Evolutionary conservation across 2,888 invertebrate genomes (phyloP).

Genomic region (Thysanoteuthis rhombus): DNA sequence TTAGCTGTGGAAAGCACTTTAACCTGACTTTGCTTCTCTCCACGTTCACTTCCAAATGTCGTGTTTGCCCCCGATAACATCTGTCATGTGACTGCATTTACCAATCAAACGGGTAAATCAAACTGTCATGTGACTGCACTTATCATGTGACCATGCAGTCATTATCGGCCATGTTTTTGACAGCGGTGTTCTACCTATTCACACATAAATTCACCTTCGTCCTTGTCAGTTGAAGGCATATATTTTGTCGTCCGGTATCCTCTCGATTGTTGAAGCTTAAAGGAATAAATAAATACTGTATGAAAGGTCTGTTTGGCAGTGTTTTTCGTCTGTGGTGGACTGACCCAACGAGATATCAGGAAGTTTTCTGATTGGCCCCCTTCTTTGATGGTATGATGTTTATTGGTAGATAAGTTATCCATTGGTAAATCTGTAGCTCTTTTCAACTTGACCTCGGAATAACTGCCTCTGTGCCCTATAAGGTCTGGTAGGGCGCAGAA

Average conservation of each 20-base stretch:
- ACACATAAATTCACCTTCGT: neutral
- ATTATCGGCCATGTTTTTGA: neutral
- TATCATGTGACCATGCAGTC: neutral
- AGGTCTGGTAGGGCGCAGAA: no score
- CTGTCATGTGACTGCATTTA: neutral
- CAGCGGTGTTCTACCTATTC: neutral
- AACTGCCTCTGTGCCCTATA: no score
- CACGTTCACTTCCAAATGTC: neutral
- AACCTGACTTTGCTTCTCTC: neutral
- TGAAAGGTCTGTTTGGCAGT: no score
- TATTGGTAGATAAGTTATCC: no score
- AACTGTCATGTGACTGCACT: neutral
- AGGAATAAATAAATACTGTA: neutral
- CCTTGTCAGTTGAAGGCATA: neutral
- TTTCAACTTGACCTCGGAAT: no score
- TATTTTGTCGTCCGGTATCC: no score
- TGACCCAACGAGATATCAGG: no score
- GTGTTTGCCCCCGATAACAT: neutral
- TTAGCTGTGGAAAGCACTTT: neutral
- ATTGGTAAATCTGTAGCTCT: no score
- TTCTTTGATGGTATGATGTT: no score
- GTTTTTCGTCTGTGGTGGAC: no score
- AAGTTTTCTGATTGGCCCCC: no score
- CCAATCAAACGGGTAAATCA: neutral
- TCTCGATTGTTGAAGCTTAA: no score